Evolutionary conservation across 2,888 invertebrate genomes (phyloP), one percentile per base, ranked within the genome.

Genomic region (Furcula furcula): DNA sequence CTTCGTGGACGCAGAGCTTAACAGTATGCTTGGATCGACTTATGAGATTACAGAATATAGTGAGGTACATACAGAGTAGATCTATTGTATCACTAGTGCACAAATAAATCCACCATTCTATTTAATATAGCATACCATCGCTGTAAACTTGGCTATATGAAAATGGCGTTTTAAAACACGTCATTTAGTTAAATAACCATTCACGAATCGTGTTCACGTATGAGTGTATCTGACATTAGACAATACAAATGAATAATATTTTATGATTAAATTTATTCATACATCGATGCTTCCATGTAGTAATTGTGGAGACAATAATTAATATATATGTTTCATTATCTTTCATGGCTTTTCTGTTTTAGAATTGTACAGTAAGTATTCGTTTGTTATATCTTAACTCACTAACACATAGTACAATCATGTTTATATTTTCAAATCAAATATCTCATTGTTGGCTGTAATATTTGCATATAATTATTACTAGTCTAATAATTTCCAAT

Each of bases 1-100:
- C 91, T 94, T 93, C 91, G 92, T 94, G 92, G 94, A 94, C 76
- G 94, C 94, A 67, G 94, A 94, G 90, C 92, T 94, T 88, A 93
- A 93, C 84, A 92, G 93, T 80, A 92, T 94, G 92, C 90, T 92
- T 80, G 91, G 91, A 80, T 84, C 91, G 47, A 86, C 89, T 67
- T 91, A 91, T 86, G 91, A 92, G 69, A 90, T 70, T 79, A 72
- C 82, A 66, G 89, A 89, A 31, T 87, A 82, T 70, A 65, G 66
- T 46, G 88, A 90, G 89, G 89, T 89, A 89, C 53, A 55, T 83
- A 87, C 61, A 50, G 47, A 58, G 44, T 63, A 68, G 54, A 61
- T 54, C 47, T 55, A 49, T 38, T 36, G 55, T 53, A 52, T 42
- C 41, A 46, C 16, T 49, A 49, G 39, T 27, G 36, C 42, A 52